Base-by-base conservation (phyloP, 2,113 vertebrate species). In the Lepidothrix coronata region DNA sequence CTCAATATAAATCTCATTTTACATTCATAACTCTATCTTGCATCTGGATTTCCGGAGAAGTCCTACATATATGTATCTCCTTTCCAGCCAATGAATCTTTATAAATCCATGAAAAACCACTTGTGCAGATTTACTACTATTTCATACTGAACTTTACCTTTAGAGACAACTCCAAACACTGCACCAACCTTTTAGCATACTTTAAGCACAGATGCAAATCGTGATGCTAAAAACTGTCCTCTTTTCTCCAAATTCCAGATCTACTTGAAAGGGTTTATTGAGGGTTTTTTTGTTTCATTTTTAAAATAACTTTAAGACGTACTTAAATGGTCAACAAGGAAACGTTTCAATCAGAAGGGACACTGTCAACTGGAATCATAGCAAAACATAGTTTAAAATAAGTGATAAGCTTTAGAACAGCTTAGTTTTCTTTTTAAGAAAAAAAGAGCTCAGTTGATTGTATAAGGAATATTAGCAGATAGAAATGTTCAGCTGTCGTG, bases 381-480 rank as follows among this genome's bases (percentile, higher is more conserved):
- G 74, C 74, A 89, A 87, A 89, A 73, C 5, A 11, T 20, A 61
- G 15, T 85, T 95, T 89, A 81, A 80, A 71, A 1, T 77, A 74
- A 52, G 25, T 27, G 41, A 73, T 11, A 80, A 55, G 63, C 51
- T 95, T 92, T 57, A 71, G 78, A 90, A 58, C 35, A 89, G 49
- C 31, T 43, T 21, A 6, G 5, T 79, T 93, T 87, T 70, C 57
- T 84, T 87, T 78, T 78, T 75, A 65, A 75, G 62, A 49, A 92
- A 65, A 73, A 52, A 73, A 91, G 46, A 90, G n/a, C 76, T 92
- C 72, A 77, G 72, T 48, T 80, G 72, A 22, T 59, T 74, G 43
- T 85, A 46, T 21, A 88, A 88, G 31, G 58, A 89, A 20, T 73
- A 80, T 88, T 83, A 94, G 72, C 88, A 92, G 79, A 94, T 31